Evolutionary conservation across 2,113 vertebrate genomes (phyloP).

Genomic region (Trogon melanurus): DNA sequence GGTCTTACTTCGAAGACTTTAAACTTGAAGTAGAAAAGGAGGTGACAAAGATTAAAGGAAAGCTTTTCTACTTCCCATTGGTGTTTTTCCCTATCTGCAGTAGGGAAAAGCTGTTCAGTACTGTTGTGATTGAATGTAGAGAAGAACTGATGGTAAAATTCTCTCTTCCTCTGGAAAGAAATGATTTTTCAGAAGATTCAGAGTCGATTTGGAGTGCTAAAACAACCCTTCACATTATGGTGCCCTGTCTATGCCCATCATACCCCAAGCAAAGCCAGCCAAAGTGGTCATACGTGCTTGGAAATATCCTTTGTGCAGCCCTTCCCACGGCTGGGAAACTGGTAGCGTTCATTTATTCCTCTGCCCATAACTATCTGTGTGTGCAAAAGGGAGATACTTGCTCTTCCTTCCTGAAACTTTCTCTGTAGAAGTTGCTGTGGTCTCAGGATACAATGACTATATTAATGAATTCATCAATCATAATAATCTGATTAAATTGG

Average conservation of each 20-base stretch:
- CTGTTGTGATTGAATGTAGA: background rate
- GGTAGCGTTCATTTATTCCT: background rate
- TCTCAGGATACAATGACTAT: background rate
- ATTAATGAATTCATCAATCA: conserved; percentile 64
- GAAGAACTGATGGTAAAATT: background rate
- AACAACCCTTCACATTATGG: background rate
- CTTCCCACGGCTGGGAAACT: background rate
- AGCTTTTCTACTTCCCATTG: background rate
- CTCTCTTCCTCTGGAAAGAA: background rate
- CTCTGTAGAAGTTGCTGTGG: background rate
- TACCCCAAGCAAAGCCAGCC: background rate
- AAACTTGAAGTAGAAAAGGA: background rate
- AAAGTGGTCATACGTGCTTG: background rate
- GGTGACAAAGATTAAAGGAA: background rate
- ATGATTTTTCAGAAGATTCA: background rate
- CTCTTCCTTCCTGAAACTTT: conserved; percentile 26
- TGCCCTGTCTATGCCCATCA: background rate
- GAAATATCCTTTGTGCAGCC: background rate
- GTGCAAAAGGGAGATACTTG: background rate
- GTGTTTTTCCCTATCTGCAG: background rate
- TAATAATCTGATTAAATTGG: conserved; percentile 65
- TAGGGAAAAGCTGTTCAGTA: background rate
- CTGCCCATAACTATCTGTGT: background rate
- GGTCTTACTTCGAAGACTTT: background rate
- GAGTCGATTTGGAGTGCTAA: background rate